Percentiles rank a stretch among this genome's conserved stretches.
Conservation (phyloP, 1,140 invertebrate species). For the Drosophila littoralis region DNA sequence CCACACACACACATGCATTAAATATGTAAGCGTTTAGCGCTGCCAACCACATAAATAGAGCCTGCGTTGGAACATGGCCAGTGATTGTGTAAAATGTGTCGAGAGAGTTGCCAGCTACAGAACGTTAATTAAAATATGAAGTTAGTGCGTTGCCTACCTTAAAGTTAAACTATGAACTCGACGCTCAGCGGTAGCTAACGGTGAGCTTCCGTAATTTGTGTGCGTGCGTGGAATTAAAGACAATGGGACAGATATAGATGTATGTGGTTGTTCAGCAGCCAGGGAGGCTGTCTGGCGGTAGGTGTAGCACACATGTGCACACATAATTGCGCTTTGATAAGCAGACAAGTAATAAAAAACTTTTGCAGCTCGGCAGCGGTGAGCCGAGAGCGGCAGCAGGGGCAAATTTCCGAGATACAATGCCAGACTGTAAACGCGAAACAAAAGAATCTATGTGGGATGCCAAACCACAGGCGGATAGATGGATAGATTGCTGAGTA, state of each 20-base stretch:
- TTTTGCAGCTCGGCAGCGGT: slow-evolving; percentile 14
- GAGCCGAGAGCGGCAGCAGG: not conserved
- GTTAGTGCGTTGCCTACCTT: slow-evolving; percentile 36
- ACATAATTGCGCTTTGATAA: slow-evolving; percentile 80
- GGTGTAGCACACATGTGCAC: slow-evolving; percentile 47
- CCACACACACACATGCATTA: slow-evolving; percentile 5
- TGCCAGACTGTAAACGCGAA: slow-evolving; percentile 64
- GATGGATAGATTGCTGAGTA: slow-evolving; percentile 41
- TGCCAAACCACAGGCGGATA: slow-evolving; percentile 36
- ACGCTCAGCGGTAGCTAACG: slow-evolving; percentile 18
- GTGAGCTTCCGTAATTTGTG: slow-evolving; percentile 47
- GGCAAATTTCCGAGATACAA: slow-evolving; percentile 41
- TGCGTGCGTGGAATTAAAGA: slow-evolving; percentile 35
- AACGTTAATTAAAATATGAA: slow-evolving; percentile 67
- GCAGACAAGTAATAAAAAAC: slow-evolving; percentile 71
- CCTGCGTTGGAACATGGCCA: slow-evolving; percentile 36
- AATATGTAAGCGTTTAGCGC: slow-evolving; percentile 62
- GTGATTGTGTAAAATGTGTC: slow-evolving; percentile 64
- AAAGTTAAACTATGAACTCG: slow-evolving; percentile 21
- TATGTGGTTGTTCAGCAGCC: slow-evolving; percentile 53
- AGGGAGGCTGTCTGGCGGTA: slow-evolving; percentile 9
- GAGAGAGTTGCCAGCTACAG: slow-evolving; percentile 45
- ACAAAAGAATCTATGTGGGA: slow-evolving; percentile 76
- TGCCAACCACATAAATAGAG: slow-evolving; percentile 59
- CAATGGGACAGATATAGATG: slow-evolving; percentile 70